Base-by-base conservation (phyloP, 2,888 invertebrate species). In the Entomobrya proxima region DNA sequence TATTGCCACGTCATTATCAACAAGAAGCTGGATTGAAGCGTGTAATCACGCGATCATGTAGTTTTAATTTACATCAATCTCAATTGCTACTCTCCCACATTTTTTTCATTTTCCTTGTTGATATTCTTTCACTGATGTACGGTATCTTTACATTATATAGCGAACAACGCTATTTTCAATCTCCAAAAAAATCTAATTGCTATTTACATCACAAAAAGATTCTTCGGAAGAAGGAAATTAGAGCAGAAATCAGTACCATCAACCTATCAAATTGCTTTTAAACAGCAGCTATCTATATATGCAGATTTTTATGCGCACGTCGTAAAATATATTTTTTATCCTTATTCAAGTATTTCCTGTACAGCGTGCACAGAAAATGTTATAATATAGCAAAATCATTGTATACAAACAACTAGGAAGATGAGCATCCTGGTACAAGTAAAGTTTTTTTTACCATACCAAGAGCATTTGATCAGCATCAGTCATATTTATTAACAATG, bases 1-100 rank as follows among this genome's bases (percentile, higher is more conserved):
- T 82, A 75, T 75, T 82, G 82, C 82, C 50, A 75, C 82, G 82
- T 82, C 82, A 82, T 82, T 82, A 61, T 72, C n/a, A 50, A 13
- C 15, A 61, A 61, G 47, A 82, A 75, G 75, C 47, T 50, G 47
- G n/a, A 35, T n/a, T 72, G 27, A 47, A 30, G 30, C 24, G 64
- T 82, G 82, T 82, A 82, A 82, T 82, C 82, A 75, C 24, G 21
- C 47, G 30, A 40, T 79, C 76, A 35, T 79, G 78, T 79, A 79
- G 67, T 79, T 79, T 79, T 79, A 79, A 79, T 79, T 79, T 79
- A 64, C 78, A 50, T 64, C 69, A 69, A 44, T 47, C 40, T 35
- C 3, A 13, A 44, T 24, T 21, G 69, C n/a, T 47, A 47, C 78
- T 79, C 78, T 50, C 78, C 47, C 55, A 77, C 30, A 61, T 78